Conservation (phyloP, 2,888 invertebrate species). For the Lepidochrysops patricia region DNA sequence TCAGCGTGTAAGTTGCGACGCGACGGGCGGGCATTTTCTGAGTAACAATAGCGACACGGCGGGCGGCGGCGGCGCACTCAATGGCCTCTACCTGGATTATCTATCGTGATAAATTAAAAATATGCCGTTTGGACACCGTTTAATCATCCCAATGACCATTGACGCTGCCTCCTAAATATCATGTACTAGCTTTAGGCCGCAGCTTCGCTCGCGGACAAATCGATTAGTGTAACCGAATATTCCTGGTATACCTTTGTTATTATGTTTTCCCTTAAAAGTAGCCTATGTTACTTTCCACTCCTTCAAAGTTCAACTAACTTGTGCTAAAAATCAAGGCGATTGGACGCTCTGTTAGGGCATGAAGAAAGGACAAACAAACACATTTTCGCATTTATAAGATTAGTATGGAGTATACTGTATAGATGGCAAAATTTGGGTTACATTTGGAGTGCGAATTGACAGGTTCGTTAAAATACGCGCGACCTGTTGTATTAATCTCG, state of each 20-base stretch:
- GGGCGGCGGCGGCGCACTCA: constrained; percentile 53
- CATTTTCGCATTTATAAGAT: too few species aligned
- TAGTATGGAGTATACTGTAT: constrained; percentile 18
- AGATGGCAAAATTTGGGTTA: constrained; percentile 25
- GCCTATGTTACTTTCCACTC: too few species aligned
- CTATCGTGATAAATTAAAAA: constrained; percentile 70
- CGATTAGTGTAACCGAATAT: too few species aligned
- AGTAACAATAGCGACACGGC: constrained; percentile 43
- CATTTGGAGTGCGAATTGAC: constrained; percentile 19
- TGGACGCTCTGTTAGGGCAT: too few species aligned
- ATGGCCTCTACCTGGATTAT: constrained; percentile 67
- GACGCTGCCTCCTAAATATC: constrained; percentile 21
- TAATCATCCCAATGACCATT: constrained; percentile 63
- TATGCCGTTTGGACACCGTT: constrained; percentile 61
- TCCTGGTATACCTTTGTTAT: too few species aligned
- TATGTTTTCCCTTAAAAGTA: too few species aligned
- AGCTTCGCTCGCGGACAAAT: too few species aligned
- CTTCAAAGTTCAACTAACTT: too few species aligned
- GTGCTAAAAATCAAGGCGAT: too few species aligned
- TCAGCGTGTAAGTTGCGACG: constrained; percentile 24
- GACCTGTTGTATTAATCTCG: constrained; percentile 1
- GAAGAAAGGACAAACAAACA: too few species aligned
- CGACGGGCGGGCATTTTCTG: constrained; percentile 30
- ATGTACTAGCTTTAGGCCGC: constrained; percentile 21
- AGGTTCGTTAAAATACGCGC: constrained; percentile 21